These are phyloP conservation scores for Hystrix brachyura DNA, from an alignment of 2,113 vertebrate species.

Conservation along the genomic window DNA sequence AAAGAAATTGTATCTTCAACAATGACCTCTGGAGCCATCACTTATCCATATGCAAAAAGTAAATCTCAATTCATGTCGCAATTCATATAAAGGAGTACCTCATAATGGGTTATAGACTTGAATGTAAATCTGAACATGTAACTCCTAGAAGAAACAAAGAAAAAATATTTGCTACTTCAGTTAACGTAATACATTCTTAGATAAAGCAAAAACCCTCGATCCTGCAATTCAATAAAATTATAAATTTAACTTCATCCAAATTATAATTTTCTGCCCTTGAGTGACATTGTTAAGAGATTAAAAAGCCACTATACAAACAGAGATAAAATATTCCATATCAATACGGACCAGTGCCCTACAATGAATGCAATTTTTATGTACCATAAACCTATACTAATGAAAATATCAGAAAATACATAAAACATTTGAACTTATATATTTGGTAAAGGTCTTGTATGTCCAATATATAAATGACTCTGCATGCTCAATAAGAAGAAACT, in stretches of 20 bases:
- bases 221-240: neutral
- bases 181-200: neutral
- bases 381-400: neutral
- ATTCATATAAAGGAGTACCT: neutral
- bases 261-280: neutral
- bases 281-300: neutral
- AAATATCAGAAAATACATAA: neutral
- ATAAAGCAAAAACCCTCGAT: neutral
- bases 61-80: conserved; percentile 2
- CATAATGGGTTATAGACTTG: neutral
- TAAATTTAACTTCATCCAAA: neutral
- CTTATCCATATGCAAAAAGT: neutral
- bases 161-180: neutral
- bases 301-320: neutral
- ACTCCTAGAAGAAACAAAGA: neutral
- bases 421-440: neutral
- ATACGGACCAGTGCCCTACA: neutral
- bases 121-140: neutral
- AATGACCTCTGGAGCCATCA: neutral
- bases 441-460: neutral
- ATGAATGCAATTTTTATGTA: neutral
- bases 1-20: neutral
- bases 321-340: neutral
- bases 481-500: neutral
- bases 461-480: neutral